These are phyloP conservation scores for Cyphomyrus plagiostoma DNA, from an alignment of 2,113 vertebrate genomes.

Conservation along the genomic window DNA sequence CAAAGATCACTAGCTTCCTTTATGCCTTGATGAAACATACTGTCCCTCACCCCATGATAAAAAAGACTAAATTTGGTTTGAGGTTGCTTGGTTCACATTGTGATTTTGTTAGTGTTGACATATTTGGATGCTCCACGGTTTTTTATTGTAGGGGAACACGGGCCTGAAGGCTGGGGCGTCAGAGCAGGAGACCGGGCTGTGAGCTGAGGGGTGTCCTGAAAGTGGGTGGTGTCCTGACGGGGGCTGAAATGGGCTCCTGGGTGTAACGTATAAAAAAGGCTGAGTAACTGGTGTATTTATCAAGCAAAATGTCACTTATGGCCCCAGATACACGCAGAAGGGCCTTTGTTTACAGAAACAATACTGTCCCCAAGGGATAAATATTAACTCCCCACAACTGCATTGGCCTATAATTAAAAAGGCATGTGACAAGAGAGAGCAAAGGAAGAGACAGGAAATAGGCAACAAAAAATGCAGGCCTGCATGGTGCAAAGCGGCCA, in stretches of 20 bases:
- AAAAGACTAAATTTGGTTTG: neutral
- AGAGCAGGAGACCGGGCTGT: neutral
- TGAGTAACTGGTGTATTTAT: neutral
- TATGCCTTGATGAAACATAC: neutral
- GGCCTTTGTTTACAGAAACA: slow-evolving; percentile 4
- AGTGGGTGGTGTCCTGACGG: neutral
- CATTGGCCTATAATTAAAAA: neutral
- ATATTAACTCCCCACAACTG: neutral
- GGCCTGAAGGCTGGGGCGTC: neutral
- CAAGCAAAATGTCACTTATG: neutral
- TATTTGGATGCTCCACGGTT: neutral
- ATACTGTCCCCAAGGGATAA: neutral
- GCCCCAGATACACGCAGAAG: neutral
- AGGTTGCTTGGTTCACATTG: neutral
- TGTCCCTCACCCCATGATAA: neutral
- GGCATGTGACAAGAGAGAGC: neutral
- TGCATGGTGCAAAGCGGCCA: neutral
- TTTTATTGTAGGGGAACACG: neutral
- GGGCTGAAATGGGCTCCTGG: neutral
- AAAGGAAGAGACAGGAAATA: neutral
- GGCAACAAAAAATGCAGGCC: neutral
- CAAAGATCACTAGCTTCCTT: neutral
- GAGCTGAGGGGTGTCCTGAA: neutral
- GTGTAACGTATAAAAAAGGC: neutral
- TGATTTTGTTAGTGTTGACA: neutral